phyloP scores from a whole-genome alignment of 2,888 invertebrate genomes.

The Diaprepes abbreviatus region DNA sequence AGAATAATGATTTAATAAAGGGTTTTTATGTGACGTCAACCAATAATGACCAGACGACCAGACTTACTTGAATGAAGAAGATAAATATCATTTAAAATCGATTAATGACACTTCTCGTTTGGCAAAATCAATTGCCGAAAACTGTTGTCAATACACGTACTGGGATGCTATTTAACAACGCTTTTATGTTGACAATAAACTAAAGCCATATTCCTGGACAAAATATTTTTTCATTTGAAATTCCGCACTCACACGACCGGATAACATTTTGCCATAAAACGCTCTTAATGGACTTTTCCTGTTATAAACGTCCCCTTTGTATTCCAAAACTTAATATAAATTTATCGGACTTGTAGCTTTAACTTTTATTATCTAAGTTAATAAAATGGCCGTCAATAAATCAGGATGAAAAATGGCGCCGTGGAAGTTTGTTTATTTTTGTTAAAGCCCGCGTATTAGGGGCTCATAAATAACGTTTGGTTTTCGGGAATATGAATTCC shows the following conservation, averaged over 20 bases:
- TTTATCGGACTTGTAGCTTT: conserved; percentile 34
- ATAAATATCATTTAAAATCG: no score
- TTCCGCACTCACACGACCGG: not conserved
- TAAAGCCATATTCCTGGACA: not conserved
- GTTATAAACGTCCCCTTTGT: conserved; percentile 16
- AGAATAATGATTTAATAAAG: no score
- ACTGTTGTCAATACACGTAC: no score
- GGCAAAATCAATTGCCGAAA: no score
- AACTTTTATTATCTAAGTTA: conserved; percentile 33
- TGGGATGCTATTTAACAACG: no score
- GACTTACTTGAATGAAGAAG: no score
- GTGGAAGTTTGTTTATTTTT: conserved; percentile 17
- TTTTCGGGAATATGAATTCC: no score
- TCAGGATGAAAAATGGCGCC: conserved; percentile 27
- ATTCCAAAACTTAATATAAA: conserved; percentile 31
- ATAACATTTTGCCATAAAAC: conserved; percentile 21
- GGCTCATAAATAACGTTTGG: not conserved
- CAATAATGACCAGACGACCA: no score
- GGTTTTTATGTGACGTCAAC: no score
- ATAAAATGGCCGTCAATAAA: conserved; percentile 19
- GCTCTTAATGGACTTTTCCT: conserved; percentile 33
- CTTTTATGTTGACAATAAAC: no score
- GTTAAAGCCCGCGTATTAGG: conserved; percentile 18
- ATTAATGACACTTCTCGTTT: no score
- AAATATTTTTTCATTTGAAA: conserved; percentile 1